Evolutionary conservation across 2,113 vertebrate species (phyloP), one percentile per base, ranked within the genome.

Genomic region (Dasyprocta punctata): DNA sequence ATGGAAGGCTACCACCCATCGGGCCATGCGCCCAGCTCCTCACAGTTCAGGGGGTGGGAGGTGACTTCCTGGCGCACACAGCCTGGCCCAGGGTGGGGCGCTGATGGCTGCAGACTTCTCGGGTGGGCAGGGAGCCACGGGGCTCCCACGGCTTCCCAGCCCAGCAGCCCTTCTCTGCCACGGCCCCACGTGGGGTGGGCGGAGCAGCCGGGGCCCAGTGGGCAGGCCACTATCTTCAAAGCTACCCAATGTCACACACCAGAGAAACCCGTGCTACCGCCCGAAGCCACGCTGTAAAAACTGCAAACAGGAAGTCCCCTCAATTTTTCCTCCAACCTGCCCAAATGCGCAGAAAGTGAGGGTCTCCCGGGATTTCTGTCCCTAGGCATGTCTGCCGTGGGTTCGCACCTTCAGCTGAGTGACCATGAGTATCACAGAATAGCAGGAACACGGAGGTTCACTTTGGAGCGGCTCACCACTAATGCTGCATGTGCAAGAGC

Each of bases 381-480:
- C 56, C 47, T 33, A 17, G 54, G 41, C 54, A 56, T 8, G 58
- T 92, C 38, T 17, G 47, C 28, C 65, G 49, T 65, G 3, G 33
- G 13, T 52, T 86, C 30, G 75, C 30, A 77, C 56, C 93, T 38
- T 54, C n/a, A 91, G 92, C n/a, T 20, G 20, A 75, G 28, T 80
- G 78, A 73, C 63, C 67, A 33, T 5, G 9, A 26, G 67, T 9
- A 11, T 49, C 75, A 44, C 19, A 96, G 90, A 82, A 89, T 1
- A 96, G 54, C 20, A 94, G 44, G 41, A 83, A 94, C 28, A 94
- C 1, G 41, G n/a, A 71, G 91, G n/a, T 56, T 91, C 61, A 61
- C 61, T 88, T 67, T 49, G 16, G 44, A 90, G 82, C 17, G 92
- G 88, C 96, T 54, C 52, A 49, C 11, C 71, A 96, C 19, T 36